phyloP scores from a whole-genome alignment of 1,140 invertebrate species.

The Eurosta solidaginis region DNA sequence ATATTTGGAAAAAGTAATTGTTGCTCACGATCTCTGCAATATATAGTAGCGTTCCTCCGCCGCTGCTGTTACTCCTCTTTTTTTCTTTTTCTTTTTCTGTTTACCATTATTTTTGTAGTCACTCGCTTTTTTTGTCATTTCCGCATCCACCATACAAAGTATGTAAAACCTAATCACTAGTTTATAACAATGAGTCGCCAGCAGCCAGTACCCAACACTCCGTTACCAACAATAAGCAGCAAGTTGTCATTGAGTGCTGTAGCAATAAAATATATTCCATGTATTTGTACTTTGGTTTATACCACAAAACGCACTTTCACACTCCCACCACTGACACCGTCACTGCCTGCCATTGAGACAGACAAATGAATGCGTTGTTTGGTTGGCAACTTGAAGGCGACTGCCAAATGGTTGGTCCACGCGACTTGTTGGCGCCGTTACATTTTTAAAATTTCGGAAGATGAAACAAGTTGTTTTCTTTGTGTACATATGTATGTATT shows the following conservation, averaged over 20 bases:
- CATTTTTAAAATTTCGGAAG: neutral
- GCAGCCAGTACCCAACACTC: no score
- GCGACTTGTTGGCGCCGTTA: constrained; percentile 9
- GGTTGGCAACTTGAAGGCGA: constrained; percentile 8
- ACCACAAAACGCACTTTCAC: neutral
- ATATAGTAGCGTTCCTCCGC: no score
- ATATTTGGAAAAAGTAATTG: no score
- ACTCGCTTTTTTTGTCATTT: neutral
- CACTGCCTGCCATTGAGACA: neutral
- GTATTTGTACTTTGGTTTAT: neutral
- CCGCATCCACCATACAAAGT: neutral
- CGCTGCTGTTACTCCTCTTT: no score
- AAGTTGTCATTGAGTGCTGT: neutral
- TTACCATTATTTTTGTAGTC: neutral
- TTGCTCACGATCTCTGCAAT: no score
- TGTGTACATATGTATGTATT: neutral
- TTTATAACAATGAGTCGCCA: neutral
- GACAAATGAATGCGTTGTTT: constrained; percentile 22
- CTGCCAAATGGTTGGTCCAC: neutral
- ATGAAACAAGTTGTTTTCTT: neutral
- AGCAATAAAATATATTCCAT: constrained; percentile 1
- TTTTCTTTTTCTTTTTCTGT: no score
- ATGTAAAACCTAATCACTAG: neutral
- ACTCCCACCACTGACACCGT: no score
- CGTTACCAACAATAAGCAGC: no score